A percentile compares a stretch with the other conserved stretches of the same genome.
These are phyloP conservation scores for Acanthacorydalis orientalis DNA, from an alignment of 2,888 invertebrate species.

Conservation along the genomic window DNA sequence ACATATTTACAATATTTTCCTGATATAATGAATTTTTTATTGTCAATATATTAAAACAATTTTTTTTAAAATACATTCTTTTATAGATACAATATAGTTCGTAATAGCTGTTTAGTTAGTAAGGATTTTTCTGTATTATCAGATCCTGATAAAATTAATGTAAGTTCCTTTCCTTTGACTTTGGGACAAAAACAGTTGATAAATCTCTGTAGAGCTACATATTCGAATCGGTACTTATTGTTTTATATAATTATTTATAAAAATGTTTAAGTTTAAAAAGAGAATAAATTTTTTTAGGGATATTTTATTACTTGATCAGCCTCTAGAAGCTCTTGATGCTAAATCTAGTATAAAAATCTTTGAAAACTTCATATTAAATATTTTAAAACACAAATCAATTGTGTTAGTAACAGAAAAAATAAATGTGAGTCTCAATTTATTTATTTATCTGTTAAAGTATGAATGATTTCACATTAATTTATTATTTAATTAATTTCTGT, in stretches of 20 bases:
- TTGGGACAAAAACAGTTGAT: slow-evolving; percentile 34
- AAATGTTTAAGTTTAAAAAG: background rate
- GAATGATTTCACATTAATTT: no score
- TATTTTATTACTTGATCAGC: slow-evolving; percentile 39
- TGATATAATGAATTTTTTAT: no score
- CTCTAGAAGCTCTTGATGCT: slow-evolving; percentile 35
- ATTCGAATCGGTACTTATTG: slow-evolving; percentile 18
- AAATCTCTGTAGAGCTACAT: slow-evolving; percentile 33
- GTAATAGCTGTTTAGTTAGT: slow-evolving; percentile 30
- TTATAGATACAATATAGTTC: slow-evolving; percentile 28
- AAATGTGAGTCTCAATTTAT: slow-evolving; percentile 26
- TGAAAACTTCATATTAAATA: slow-evolving; percentile 30
- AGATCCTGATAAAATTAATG: slow-evolving; percentile 34
- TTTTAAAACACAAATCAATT: slow-evolving; percentile 33
- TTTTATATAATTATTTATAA: background rate
- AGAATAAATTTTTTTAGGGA: slow-evolving; percentile 22
- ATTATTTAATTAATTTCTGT: slow-evolving; percentile 7
- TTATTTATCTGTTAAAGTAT: no score
- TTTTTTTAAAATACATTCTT: background rate
- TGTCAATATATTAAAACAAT: no score
- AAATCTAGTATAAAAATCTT: slow-evolving; percentile 34
- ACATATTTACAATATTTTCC: no score
- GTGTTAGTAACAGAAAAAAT: slow-evolving; percentile 44
- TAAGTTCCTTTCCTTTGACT: slow-evolving; percentile 29
- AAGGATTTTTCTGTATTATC: slow-evolving; percentile 32